Conservation (phyloP, 2,113 vertebrate genomes). For the Atherinomorus stipes region DNA sequence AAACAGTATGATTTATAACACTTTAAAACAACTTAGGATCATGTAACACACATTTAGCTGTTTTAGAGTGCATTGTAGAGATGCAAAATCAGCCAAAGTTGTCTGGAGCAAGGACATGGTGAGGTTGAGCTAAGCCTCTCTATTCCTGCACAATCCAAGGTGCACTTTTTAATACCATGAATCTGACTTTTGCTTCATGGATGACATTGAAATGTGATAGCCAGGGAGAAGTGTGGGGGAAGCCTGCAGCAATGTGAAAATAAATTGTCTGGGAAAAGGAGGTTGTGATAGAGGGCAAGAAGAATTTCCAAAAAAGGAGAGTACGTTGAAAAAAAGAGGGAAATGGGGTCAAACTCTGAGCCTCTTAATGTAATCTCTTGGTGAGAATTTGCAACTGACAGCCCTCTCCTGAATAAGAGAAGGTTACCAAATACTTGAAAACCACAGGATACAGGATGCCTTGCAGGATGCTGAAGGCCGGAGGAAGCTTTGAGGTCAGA, state of each 20-base stretch:
- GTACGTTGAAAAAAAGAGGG: background rate
- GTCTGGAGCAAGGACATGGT: constrained; percentile 12
- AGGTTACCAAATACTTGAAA: constrained; percentile 25
- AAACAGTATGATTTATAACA: no score
- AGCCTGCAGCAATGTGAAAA: constrained; percentile 23
- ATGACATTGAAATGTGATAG: background rate
- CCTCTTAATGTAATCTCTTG: constrained; percentile 7
- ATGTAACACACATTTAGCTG: no score
- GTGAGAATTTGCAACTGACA: constrained; percentile 20
- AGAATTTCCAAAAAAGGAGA: constrained; percentile 18
- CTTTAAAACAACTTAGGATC: no score
- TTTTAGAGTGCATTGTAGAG: background rate
- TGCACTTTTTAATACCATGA: constrained; percentile 10
- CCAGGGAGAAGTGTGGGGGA: constrained; percentile 10
- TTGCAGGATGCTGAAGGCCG: background rate
- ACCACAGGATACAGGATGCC: constrained; percentile 2
- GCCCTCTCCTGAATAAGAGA: background rate
- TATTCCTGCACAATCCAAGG: constrained; percentile 17
- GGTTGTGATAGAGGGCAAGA: background rate
- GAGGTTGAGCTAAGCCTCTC: constrained; percentile 8
- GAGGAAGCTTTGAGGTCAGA: constrained; percentile 11
- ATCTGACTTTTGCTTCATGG: constrained; percentile 18
- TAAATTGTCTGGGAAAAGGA: constrained; percentile 20
- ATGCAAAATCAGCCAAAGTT: constrained; percentile 1
- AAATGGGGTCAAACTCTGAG: constrained; percentile 2